Evolutionary conservation across 2,797 vertebrate species (phyloP).

Genomic region (Delichon dasypus): DNA sequence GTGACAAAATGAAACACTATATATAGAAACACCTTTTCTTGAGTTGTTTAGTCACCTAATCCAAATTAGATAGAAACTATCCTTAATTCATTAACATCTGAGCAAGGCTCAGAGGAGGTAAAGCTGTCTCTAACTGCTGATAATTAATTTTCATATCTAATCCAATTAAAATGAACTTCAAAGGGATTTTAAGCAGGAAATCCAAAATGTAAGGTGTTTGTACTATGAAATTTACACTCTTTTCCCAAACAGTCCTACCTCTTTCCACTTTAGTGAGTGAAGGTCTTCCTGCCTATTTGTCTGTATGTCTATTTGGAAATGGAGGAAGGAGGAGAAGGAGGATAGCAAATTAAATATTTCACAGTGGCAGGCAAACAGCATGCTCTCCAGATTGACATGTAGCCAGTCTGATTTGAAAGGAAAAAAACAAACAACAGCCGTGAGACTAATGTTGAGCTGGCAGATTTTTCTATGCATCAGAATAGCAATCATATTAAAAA

Average conservation of each 20-base stretch:
- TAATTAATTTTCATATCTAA: constrained; percentile 52
- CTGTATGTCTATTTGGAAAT: background rate
- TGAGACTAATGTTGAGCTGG: background rate
- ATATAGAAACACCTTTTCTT: background rate
- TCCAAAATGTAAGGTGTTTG: background rate
- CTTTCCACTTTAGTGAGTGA: background rate
- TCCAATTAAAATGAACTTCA: constrained; percentile 51
- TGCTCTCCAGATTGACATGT: background rate
- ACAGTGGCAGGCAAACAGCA: background rate
- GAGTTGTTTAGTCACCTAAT: constrained; percentile 12
- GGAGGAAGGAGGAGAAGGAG: background rate
- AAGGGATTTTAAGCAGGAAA: constrained; percentile 24
- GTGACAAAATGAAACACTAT: background rate
- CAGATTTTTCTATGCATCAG: background rate
- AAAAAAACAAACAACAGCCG: fast-evolving
- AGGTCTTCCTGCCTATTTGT: background rate
- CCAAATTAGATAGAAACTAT: constrained; percentile 43
- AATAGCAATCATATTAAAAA: constrained; percentile 7
- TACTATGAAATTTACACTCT: background rate
- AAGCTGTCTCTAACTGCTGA: background rate
- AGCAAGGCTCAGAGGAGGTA: constrained; percentile 12
- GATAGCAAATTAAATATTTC: background rate
- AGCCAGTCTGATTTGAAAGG: background rate
- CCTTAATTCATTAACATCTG: constrained; percentile 46
- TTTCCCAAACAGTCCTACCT: background rate